Conservation (phyloP, 2,113 vertebrate genomes). For the Cochlearius cochlearius region DNA sequence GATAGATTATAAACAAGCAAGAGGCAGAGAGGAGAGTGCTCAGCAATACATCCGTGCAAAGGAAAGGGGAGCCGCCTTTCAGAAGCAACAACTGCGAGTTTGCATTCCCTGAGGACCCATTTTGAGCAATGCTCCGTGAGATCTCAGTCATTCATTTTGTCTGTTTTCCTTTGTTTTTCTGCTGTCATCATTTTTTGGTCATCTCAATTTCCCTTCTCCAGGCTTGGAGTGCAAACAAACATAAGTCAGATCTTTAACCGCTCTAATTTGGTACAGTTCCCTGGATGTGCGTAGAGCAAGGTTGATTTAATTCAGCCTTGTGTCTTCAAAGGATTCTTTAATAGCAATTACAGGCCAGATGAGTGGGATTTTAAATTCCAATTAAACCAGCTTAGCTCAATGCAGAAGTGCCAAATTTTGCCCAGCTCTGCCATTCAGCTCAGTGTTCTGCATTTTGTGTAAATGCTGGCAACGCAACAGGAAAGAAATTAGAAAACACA, state of each 20-base stretch:
- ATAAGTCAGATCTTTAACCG: not conserved
- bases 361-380: constrained; percentile 2
- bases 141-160: not conserved
- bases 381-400: not conserved
- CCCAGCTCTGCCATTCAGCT: not conserved
- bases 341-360: not conserved
- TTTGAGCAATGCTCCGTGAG: not conserved
- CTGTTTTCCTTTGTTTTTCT: not conserved
- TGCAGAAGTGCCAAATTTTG: not conserved
- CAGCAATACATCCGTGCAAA: not conserved
- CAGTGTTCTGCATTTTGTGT: not conserved
- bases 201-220: not conserved
- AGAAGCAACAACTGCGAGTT: not conserved
- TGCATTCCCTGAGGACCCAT: not conserved
- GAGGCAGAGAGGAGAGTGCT: not conserved
- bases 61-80: not conserved
- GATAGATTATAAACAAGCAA: not conserved
- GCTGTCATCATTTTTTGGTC: not conserved
- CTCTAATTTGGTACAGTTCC: not conserved
- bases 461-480: not conserved
- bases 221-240: not conserved
- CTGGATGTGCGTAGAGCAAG: not conserved
- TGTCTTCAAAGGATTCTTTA: not conserved
- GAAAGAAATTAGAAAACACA: not conserved
- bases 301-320: not conserved